Conservation (phyloP, 2,113 vertebrate species). For the Corydoras maculifer region DNA sequence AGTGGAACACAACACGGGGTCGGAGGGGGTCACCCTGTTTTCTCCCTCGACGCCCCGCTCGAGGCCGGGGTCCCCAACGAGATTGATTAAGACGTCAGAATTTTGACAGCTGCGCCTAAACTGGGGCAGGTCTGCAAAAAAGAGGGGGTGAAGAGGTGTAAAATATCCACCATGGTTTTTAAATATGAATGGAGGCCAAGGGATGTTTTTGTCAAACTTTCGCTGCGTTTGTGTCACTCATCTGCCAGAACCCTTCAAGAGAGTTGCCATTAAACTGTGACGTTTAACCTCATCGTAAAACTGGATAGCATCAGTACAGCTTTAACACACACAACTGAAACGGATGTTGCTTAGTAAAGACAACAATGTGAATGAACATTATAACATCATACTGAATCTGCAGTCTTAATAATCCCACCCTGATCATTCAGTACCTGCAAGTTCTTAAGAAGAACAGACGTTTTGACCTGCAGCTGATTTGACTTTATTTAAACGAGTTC, state of each 20-base stretch:
- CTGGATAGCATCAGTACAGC: no score
- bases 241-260: constrained; percentile 26
- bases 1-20: constrained; percentile 58
- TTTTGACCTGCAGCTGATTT: no score
- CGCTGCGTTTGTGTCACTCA: constrained; percentile 26
- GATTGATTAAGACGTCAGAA: constrained; percentile 71
- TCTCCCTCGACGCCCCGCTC: constrained; percentile 11
- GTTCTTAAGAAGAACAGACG: no score
- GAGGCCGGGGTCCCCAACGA: constrained; percentile 63
- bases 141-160: constrained; percentile 40
- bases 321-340: no score
- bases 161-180: constrained; percentile 51
- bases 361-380: background rate
- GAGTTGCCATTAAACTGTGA: constrained; percentile 12
- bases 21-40: constrained; percentile 52
- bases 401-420: no score
- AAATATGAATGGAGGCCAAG: constrained; percentile 50
- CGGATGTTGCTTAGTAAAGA: background rate
- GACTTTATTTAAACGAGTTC: no score
- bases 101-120: constrained; percentile 69
- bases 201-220: constrained; percentile 7
- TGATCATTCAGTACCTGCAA: no score
- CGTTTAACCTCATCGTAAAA: no score
- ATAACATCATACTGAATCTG: background rate
- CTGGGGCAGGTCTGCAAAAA: constrained; percentile 51